These are phyloP conservation scores for Dreissena rostriformis DNA, from an alignment of 1,140 invertebrate genomes.

Conservation along the genomic window DNA sequence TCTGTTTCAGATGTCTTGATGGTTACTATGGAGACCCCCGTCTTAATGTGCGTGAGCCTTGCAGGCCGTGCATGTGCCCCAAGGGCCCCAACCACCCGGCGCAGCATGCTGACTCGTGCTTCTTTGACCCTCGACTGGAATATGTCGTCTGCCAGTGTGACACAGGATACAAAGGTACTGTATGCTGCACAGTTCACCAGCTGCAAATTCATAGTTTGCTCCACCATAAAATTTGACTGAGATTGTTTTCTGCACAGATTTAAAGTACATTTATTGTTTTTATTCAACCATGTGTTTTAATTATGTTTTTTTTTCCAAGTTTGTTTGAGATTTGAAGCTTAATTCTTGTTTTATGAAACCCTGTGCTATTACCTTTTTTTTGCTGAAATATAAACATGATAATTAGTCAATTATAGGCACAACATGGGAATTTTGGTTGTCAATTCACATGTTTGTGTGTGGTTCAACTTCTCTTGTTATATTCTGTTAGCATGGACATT, in stretches of 20 bases:
- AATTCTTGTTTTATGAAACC: too few relatives aligned
- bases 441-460: too few relatives aligned
- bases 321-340: too few relatives aligned
- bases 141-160: slow-evolving; percentile 97
- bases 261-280: not conserved
- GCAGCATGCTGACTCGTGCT: slow-evolving; percentile 94
- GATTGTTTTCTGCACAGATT: not conserved
- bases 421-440: too few relatives aligned
- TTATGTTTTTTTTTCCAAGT: too few relatives aligned
- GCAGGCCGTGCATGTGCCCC: slow-evolving; percentile 97
- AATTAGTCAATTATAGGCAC: too few relatives aligned
- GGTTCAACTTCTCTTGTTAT: too few relatives aligned
- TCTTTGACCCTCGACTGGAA: slow-evolving; percentile 91
- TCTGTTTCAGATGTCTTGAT: slow-evolving; percentile 87
- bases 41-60: slow-evolving; percentile 93
- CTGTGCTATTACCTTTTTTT: too few relatives aligned
- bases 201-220: too few relatives aligned
- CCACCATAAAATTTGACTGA: too few relatives aligned
- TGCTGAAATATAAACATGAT: too few relatives aligned
- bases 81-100: slow-evolving; percentile 89
- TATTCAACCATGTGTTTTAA: not conserved
- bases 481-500: too few relatives aligned
- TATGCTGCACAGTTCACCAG: not conserved
- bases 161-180: slow-evolving; percentile 90
- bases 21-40: slow-evolving; percentile 98